Evolutionary conservation across 2,113 vertebrate species (phyloP).

Genomic region (Tragelaphus strepsiceros): DNA sequence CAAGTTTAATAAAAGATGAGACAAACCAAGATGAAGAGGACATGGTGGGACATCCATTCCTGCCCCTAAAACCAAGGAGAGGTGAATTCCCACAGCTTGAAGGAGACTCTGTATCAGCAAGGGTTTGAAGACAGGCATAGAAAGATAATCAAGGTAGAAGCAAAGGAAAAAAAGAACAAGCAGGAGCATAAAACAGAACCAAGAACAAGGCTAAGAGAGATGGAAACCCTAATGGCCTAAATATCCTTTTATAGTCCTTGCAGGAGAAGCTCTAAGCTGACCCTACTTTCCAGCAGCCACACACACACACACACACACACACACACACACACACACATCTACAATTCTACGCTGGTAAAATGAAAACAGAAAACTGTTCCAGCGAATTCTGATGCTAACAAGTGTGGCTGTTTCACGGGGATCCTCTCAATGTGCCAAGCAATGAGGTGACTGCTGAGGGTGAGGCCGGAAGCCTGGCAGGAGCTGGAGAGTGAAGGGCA

Average conservation of each 20-base stretch:
- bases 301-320: no score
- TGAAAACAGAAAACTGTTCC: neutral
- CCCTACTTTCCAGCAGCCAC: neutral
- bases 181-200: neutral
- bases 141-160: neutral
- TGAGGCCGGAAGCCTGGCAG: no score
- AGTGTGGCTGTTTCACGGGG: neutral
- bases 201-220: neutral
- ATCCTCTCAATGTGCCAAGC: neutral
- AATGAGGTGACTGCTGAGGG: no score
- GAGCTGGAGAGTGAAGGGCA: neutral
- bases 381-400: neutral
- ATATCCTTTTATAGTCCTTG: fast-evolving
- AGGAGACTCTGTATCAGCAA: neutral
- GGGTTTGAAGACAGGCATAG: neutral
- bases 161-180: neutral
- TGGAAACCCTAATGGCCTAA: neutral
- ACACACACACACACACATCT: neutral
- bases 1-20: neutral
- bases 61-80: neutral
- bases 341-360: neutral
- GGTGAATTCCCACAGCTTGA: neutral
- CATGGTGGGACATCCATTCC: neutral
- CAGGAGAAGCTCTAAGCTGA: neutral
- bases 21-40: neutral